Evolutionary conservation across 2,888 invertebrate genomes (phyloP), one percentile per base, ranked within the genome.

Genomic region (Melanostoma scalare): DNA sequence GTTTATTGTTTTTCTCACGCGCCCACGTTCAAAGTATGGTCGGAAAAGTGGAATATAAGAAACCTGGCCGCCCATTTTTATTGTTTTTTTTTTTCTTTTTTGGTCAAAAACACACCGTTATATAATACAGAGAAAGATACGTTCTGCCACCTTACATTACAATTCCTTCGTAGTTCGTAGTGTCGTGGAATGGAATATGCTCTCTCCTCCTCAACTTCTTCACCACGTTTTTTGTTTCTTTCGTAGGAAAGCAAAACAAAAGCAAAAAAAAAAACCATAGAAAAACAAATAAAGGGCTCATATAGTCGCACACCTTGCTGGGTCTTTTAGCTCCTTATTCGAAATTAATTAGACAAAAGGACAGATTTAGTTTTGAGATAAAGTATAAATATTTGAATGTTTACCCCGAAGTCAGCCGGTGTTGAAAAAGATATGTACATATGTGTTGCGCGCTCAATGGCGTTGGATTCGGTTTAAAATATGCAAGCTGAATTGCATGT

Each of bases 301-400:
- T 30, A 56, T 42, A 52, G 50, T 55, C 56, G 58, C 56, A 76
- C 56, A 68, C 76, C 71, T 76, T 61, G 10, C 35, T 31, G 44
- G 52, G 30, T 38, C 30, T 53, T 40, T 44, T 53, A 40, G 20
- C 48, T 53, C 38, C 67, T 48, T 71, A 50, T 56, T 68, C 10
- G 42, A 48, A 78, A 82, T 82, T 82, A 82, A 78, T 82, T 82
- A 82, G 78, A 78, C 69, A 69, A 65, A 82, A 82, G 56, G 48
- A 60, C 63, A 74, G 71, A 69, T 82, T 73, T 82, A 69, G 69
- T 74, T 65, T 63, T 69, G 82, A 48, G 73, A 44, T 82, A 20
- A 20, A 20, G 20, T 20, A 82, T 77, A 77, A 77, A 82, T 82
- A 82, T 78, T 73, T 82, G 69, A 82, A 82, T 78, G 44, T 46